Percentiles rank a stretch among this genome's conserved stretches.
Evolutionary conservation across 2,113 vertebrate species (phyloP).

Genomic region (Oxyruncus cristatus): DNA sequence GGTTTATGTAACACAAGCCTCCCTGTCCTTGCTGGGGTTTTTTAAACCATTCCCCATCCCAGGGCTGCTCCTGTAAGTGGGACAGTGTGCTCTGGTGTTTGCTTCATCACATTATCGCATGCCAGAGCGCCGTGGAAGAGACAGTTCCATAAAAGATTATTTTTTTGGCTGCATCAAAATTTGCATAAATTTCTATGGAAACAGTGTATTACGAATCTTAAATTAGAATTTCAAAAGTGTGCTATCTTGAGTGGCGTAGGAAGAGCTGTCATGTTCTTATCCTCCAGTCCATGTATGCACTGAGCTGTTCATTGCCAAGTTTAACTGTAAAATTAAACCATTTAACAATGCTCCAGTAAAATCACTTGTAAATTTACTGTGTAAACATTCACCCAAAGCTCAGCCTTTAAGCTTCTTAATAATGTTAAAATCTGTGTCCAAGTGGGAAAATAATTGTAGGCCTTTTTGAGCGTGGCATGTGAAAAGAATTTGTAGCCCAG

Average conservation of each 20-base stretch:
- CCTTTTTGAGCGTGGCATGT: neutral
- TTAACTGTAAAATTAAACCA: conserved; percentile 46
- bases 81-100: neutral
- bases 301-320: conserved; percentile 45
- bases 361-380: neutral
- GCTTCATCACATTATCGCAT: conserved; percentile 16
- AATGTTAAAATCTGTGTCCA: neutral
- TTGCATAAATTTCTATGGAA: conserved; percentile 84
- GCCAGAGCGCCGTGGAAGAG: conserved; percentile 42
- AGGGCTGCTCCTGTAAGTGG: conserved; percentile 22
- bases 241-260: conserved; percentile 77
- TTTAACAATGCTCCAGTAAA: conserved; percentile 22
- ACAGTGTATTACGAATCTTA: conserved; percentile 73
- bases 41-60: neutral
- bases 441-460: neutral
- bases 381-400: conserved; percentile 11
- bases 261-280: conserved; percentile 71
- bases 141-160: conserved; percentile 56
- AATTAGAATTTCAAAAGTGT: conserved; percentile 79
- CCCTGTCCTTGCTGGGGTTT: neutral
- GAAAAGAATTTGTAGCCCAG: neutral
- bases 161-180: conserved; percentile 63
- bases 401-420: neutral
- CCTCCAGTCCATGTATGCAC: conserved; percentile 50
- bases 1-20: conserved; percentile 22